Evolutionary conservation across 2,113 vertebrate species (phyloP).

Genomic region (Tichodroma muraria): DNA sequence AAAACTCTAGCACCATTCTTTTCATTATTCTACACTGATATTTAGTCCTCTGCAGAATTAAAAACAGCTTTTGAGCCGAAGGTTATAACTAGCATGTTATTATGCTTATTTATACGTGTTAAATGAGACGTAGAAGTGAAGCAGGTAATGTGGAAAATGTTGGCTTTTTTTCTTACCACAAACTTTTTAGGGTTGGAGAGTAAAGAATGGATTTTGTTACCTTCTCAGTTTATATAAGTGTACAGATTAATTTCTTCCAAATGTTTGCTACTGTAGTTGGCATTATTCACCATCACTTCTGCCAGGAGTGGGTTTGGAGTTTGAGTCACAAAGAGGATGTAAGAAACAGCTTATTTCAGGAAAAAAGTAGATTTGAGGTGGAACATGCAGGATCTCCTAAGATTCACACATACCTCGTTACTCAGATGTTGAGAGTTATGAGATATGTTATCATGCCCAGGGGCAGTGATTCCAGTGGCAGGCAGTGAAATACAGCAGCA

Average conservation of each 20-base stretch:
- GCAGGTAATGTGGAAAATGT: not conserved
- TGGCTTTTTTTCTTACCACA: constrained; percentile 1
- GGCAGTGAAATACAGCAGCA: not conserved
- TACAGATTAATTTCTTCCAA: constrained; percentile 45
- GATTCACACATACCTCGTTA: not conserved
- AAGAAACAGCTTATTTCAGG: not conserved
- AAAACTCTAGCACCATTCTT: not conserved
- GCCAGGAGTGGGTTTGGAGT: constrained; percentile 5
- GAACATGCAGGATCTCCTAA: not conserved
- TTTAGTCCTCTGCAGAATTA: not conserved
- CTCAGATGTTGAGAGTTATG: not conserved
- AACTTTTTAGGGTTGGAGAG: not conserved
- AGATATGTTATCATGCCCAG: not conserved
- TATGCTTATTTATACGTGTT: not conserved
- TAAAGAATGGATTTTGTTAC: constrained; percentile 18
- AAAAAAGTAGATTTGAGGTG: not conserved
- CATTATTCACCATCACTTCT: not conserved
- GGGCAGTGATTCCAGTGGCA: not conserved
- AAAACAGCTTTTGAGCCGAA: not conserved
- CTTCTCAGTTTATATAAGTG: not conserved
- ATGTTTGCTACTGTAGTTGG: constrained; percentile 39
- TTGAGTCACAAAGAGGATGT: not conserved
- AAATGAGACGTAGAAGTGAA: not conserved
- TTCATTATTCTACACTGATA: not conserved
- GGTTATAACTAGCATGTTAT: not conserved